phyloP scores from a whole-genome alignment of 92 coral and sea anemone species.

The Isaurus tuberculatus region DNA sequence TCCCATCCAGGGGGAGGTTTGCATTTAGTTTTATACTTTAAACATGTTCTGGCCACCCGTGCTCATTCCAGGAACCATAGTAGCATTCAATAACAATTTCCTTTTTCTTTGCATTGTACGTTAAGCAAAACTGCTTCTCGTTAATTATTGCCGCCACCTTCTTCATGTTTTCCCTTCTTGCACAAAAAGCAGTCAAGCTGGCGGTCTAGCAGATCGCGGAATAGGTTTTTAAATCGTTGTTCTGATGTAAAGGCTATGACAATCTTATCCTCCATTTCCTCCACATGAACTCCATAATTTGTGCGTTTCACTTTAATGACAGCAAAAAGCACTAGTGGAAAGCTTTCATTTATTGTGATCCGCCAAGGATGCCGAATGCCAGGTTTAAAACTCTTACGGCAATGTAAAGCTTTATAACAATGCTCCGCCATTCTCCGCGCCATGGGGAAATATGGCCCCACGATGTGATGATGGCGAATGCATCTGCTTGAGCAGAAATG shows the following conservation, averaged over 20 bases:
- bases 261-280: neutral
- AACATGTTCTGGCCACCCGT: neutral
- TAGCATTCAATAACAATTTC: neutral
- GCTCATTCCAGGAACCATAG: neutral
- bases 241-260: neutral
- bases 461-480: conserved; percentile 36
- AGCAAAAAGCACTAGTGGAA: conserved; percentile 33
- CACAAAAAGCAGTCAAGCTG: neutral
- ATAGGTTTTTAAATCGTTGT: neutral
- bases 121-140: neutral
- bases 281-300: neutral
- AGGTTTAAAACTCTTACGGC: conserved; percentile 28
- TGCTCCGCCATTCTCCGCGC: conserved; percentile 32
- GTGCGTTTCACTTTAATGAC: neutral
- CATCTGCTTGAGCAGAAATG: neutral
- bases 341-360: conserved; percentile 20
- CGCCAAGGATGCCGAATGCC: conserved; percentile 44
- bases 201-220: neutral
- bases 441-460: conserved; percentile 43
- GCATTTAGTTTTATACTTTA: neutral
- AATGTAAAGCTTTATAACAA: conserved; percentile 16
- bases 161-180: neutral
- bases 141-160: neutral
- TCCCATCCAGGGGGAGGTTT: neutral
- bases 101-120: neutral